A percentile compares a stretch with the other conserved stretches of the same genome.
Evolutionary conservation across 2,797 vertebrate species (phyloP).

Genomic region (Menidia menidia): DNA sequence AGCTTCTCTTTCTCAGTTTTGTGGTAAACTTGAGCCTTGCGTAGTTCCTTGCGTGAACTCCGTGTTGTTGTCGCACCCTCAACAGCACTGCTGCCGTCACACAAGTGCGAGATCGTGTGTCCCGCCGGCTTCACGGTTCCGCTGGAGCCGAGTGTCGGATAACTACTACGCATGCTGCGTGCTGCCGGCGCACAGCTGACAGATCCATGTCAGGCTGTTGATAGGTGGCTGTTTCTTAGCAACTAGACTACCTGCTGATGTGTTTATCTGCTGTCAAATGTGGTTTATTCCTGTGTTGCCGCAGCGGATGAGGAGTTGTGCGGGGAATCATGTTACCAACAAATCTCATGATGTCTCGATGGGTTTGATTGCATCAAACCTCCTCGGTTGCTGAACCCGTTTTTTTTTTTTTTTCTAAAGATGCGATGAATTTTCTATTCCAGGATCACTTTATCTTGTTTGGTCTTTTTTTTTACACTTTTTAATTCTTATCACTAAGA

Average conservation of each 20-base stretch:
- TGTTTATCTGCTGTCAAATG: conserved; percentile 58
- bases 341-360: conserved; percentile 43
- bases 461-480: too few relatives aligned
- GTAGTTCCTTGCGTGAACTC: conserved; percentile 27
- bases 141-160: conserved; percentile 68
- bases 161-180: conserved; percentile 67
- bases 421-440: conserved; percentile 15
- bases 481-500: background rate
- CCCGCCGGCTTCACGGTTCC: conserved; percentile 54
- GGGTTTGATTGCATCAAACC: conserved; percentile 41
- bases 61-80: conserved; percentile 40
- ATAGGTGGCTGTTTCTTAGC: conserved; percentile 72
- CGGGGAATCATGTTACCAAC: conserved; percentile 47
- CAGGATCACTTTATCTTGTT: background rate
- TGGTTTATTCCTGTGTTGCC: conserved; percentile 40
- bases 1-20: background rate
- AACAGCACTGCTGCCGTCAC: conserved; percentile 45
- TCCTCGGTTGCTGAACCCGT: background rate
- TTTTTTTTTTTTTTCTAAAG: conserved; percentile 45
- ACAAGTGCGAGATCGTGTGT: conserved; percentile 67
- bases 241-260: conserved; percentile 61
- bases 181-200: conserved; percentile 59
- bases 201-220: conserved; percentile 69
- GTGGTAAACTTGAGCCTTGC: conserved; percentile 1
- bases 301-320: conserved; percentile 51